Evolutionary conservation across 2,888 invertebrate species (phyloP).

Genomic region (Acleris literana): DNA sequence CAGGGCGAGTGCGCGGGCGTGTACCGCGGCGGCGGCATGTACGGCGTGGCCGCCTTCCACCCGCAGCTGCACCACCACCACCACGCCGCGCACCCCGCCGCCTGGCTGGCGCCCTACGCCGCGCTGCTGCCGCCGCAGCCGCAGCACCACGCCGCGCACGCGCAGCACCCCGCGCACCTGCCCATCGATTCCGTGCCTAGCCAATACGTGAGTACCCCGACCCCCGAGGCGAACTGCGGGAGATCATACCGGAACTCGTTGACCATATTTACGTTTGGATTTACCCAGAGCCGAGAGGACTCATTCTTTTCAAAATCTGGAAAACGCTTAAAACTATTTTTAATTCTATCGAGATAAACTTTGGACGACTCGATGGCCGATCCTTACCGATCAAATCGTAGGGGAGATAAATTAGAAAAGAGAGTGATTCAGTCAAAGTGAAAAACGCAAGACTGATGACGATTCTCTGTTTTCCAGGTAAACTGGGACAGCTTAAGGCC

Average conservation of each 20-base stretch:
- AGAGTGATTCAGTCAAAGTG: conserved; percentile 64
- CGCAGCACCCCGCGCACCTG: conserved; percentile 71
- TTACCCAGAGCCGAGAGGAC: too few relatives aligned
- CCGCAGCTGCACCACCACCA: conserved; percentile 76
- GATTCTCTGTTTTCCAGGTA: conserved; percentile 79
- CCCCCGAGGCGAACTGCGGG: too few relatives aligned
- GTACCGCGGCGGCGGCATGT: conserved; percentile 74
- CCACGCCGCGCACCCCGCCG: conserved; percentile 67
- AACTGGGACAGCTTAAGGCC: conserved; percentile 84
- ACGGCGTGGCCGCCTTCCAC: conserved; percentile 76
- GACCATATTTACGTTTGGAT: too few relatives aligned
- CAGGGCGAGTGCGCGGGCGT: conserved; percentile 72
- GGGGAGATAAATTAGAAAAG: conserved; percentile 38
- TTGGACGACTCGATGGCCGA: conserved; percentile 16
- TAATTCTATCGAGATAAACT: background rate
- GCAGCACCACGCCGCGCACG: conserved; percentile 49
- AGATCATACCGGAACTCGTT: too few relatives aligned
- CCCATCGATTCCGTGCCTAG: conserved; percentile 79
- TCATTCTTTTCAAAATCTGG: background rate
- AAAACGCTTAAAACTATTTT: background rate
- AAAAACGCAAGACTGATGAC: conserved; percentile 64
- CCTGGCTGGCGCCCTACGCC: conserved; percentile 70
- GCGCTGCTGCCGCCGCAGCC: conserved; percentile 54
- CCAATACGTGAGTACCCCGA: conserved; percentile 74
- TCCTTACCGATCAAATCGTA: background rate